These are phyloP conservation scores for Epirrita christyi DNA, from an alignment of 2,888 invertebrate species.

Conservation along the genomic window DNA sequence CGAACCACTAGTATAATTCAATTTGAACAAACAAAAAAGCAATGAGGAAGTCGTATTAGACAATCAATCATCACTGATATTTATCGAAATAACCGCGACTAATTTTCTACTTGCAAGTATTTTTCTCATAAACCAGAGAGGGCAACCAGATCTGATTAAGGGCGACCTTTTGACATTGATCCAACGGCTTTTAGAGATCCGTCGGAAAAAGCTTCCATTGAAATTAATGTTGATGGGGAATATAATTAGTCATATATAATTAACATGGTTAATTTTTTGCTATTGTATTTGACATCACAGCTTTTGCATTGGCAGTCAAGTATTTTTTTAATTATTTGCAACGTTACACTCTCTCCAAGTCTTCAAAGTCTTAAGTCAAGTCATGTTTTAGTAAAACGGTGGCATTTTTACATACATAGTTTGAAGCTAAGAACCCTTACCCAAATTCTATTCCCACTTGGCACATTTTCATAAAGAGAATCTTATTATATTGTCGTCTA, in stretches of 20 bases:
- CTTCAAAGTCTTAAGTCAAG: no score
- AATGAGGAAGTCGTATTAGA: constrained; percentile 38
- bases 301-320: no score
- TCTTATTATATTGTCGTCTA: constrained; percentile 50
- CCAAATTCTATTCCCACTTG: constrained; percentile 13
- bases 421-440: constrained; percentile 2
- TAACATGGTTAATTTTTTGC: no score
- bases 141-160: constrained; percentile 1
- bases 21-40: constrained; percentile 37
- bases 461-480: constrained; percentile 41
- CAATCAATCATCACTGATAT: constrained; percentile 36
- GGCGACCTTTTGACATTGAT: constrained; percentile 14
- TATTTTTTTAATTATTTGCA: no score
- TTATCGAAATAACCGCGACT: constrained; percentile 33
- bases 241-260: no score
- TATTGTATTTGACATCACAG: no score
- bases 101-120: constrained; percentile 30
- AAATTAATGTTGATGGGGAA: no score
- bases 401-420: no score
- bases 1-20: no score
- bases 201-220: background rate
- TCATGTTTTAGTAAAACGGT: no score
- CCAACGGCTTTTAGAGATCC: constrained; percentile 11
- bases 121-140: constrained; percentile 7
- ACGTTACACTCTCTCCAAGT: no score